These are phyloP conservation scores for Amphilophus citrinellus DNA, from an alignment of 2,113 vertebrate species.

Conservation along the genomic window DNA sequence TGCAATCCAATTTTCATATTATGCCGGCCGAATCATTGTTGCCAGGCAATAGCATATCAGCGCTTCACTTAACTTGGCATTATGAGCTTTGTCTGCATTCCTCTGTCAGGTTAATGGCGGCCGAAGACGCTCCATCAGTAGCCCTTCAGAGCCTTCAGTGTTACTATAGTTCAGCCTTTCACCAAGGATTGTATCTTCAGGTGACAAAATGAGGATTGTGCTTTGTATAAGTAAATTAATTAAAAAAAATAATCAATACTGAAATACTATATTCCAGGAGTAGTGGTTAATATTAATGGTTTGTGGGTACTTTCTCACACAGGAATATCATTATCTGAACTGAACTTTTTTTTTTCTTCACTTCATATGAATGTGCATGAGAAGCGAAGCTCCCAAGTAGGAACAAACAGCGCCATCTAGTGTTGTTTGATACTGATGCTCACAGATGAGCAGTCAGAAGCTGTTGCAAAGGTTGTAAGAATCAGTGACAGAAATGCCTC, in stretches of 20 bases:
- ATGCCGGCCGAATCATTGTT: conserved; percentile 53
- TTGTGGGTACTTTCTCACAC: conserved; percentile 14
- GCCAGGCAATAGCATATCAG: conserved; percentile 68
- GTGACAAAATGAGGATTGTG: background rate
- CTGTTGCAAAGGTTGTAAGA: conserved; percentile 8
- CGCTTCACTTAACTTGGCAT: conserved; percentile 35
- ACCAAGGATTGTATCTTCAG: background rate
- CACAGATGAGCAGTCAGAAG: conserved; percentile 9
- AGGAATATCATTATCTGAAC: conserved; percentile 31
- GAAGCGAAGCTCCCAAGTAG: background rate
- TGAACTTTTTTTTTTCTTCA: background rate
- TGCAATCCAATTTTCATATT: conserved; percentile 63
- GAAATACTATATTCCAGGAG: background rate
- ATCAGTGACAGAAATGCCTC: background rate
- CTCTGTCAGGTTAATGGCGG: conserved; percentile 20
- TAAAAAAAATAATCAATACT: background rate
- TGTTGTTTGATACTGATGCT: conserved; percentile 6
- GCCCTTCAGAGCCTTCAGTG: background rate
- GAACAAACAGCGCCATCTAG: conserved; percentile 74
- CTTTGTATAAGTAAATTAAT: background rate
- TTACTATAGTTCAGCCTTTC: background rate
- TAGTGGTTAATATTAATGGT: conserved; percentile 31
- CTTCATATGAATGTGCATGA: background rate
- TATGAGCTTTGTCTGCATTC: conserved; percentile 40
- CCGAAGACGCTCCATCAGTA: background rate